Evolutionary conservation across 2,113 vertebrate genomes (phyloP), one percentile per base, ranked within the genome.

Genomic region (Ceratotherium simum): DNA sequence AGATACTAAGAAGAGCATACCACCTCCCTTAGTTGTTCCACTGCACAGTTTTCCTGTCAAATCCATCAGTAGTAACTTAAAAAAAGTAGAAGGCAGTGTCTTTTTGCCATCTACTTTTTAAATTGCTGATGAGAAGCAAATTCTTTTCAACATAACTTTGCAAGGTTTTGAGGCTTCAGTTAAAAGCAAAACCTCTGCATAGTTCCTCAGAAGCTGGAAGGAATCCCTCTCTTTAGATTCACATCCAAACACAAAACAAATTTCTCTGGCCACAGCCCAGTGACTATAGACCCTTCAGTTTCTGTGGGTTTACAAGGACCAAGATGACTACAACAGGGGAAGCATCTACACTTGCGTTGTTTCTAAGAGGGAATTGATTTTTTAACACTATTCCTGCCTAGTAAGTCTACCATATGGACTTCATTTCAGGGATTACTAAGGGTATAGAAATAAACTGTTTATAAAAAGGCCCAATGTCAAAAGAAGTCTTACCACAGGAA

Each of bases 401-500:
- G 48, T 0, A 78, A n/a, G 17, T 27, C 86, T 64, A 80, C 39
- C 33, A 64, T 0, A 18, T 0, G 25, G 27, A 67, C 76, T 90
- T 79, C 23, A 58, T 65, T 82, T 85, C 54, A 67, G 36, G 76
- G 65, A 84, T 51, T 36, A 64, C 39, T 64, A 75, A 91, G 46
- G 27, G 20, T 18, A 70, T 18, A 31, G n/a, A 51, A 70, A 88
- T 67, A 31, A 91, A 90, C 29, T 29, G 25, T 65, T 91, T 9
- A 76, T 29, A 36, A 60, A 96, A 90, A 93, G 14, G 10, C 42
- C 31, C 62, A 96, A 69, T 27, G 56, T 46, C 48, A 89, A 81
- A 95, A 93, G 85, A 97, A 96, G 7, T 96, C 99, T 99, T 99
- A 99, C 99, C 98, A 99, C 99, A 90, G 99, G 99, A 97, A 99